Evolutionary conservation across 2,888 invertebrate genomes (phyloP).

Genomic region (Acanthococcus lagerstroemiae): DNA sequence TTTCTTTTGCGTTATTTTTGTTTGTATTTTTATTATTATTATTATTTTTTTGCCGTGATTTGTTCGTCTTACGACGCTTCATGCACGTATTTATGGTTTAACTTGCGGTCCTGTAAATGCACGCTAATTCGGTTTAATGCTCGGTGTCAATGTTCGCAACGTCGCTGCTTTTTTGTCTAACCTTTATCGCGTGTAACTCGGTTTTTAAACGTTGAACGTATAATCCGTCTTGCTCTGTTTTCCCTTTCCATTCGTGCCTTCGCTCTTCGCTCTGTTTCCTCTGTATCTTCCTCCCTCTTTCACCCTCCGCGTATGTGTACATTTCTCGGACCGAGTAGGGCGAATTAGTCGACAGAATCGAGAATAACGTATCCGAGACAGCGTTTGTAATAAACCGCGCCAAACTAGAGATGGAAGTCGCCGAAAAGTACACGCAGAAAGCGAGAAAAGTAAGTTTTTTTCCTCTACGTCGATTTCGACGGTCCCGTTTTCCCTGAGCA

Average conservation of each 20-base stretch:
- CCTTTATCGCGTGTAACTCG: too few relatives aligned
- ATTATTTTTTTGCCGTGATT: too few relatives aligned
- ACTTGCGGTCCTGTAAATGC: too few relatives aligned
- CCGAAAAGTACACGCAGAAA: slow-evolving; percentile 73
- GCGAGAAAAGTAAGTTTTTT: slow-evolving; percentile 69
- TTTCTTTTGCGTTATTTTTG: too few relatives aligned
- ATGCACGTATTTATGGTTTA: too few relatives aligned
- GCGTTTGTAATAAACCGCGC: slow-evolving; percentile 74
- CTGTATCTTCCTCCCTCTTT: background rate
- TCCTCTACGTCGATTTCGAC: background rate
- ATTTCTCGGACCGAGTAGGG: slow-evolving; percentile 50
- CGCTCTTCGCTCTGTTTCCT: background rate
- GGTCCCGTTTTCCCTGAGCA: background rate
- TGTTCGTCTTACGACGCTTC: too few relatives aligned
- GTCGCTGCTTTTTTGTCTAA: too few relatives aligned
- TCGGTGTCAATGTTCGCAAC: too few relatives aligned
- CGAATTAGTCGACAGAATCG: slow-evolving; percentile 87
- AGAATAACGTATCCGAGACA: slow-evolving; percentile 82
- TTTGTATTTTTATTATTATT: too few relatives aligned
- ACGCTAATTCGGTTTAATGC: too few relatives aligned
- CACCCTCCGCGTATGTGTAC: background rate
- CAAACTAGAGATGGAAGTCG: slow-evolving; percentile 64
- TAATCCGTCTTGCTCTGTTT: slow-evolving; percentile 35
- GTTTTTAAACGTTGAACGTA: too few relatives aligned
- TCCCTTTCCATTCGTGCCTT: slow-evolving; percentile 39